Percentiles rank a stretch among this genome's conserved stretches.
Conservation (phyloP, 2,113 vertebrate species). For the Athene noctua region DNA sequence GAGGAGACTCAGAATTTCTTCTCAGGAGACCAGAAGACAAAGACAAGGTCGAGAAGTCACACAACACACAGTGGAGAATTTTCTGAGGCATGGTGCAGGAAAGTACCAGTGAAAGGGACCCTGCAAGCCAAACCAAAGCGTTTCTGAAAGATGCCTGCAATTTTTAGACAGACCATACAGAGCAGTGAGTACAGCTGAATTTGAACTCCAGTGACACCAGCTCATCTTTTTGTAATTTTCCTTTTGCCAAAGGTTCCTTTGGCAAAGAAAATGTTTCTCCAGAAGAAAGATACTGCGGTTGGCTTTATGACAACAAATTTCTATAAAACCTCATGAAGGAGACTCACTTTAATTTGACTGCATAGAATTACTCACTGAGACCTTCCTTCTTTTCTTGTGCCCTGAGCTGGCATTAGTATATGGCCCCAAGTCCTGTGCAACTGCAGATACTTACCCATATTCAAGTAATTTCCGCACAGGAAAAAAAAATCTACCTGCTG, state of each 20-base stretch:
- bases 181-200: neutral
- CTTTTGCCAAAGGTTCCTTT: neutral
- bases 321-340: neutral
- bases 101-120: neutral
- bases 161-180: neutral
- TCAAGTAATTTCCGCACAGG: neutral
- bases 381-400: neutral
- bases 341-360: slow-evolving; percentile 22
- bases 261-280: neutral
- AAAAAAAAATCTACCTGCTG: neutral
- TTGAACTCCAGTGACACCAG: neutral
- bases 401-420: neutral
- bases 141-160: neutral
- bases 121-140: neutral
- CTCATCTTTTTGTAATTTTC: neutral
- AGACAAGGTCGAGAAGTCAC: neutral
- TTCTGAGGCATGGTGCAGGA: neutral
- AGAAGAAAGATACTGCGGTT: neutral
- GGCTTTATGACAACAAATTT: slow-evolving; percentile 34
- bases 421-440: neutral
- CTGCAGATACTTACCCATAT: neutral
- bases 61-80: neutral
- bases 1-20: neutral
- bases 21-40: neutral
- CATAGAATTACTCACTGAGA: neutral